Evolutionary conservation across 1,140 invertebrate genomes (phyloP), one percentile per base, ranked within the genome.

Genomic region (Drosophila lini): DNA sequence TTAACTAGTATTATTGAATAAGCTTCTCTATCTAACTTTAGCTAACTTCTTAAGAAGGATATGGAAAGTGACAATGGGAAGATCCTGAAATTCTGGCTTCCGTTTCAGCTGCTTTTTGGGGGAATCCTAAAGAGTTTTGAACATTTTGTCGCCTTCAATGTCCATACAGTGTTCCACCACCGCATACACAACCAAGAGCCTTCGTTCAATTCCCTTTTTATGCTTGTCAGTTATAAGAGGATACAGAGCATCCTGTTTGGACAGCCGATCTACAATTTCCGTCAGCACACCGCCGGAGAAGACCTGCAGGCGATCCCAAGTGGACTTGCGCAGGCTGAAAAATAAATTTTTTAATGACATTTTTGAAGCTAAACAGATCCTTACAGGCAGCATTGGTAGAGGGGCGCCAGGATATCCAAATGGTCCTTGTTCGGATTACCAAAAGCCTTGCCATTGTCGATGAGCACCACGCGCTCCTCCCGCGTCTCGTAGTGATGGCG

Each of bases 381-480:
- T 95, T 93, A 97, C 97, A 96, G 94, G 93, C 97, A 98, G 91
- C 97, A 98, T 81, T 98, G 97, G 93, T 97, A 97, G 0, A 98
- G 93, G 47, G 97, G 97, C 16, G 97, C 96, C 71, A 98, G 93
- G 78, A 98, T 98, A 85, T 97, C 96, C 41, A 96, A 91, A 92
- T 97, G 96, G 94, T 98, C 97, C 42, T 95, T 92, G 82, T 95
- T 93, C 4, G 97, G 97, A 93, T 98, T 97, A 11, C 97, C 97
- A 89, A 98, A 95, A 56, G 97, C 97, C 93, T 98, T 99, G 28
- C 97, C 98, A 95, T 98, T 99, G 88, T 99, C 98, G n/a, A 98
- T 93, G 15, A 98, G 93, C 19, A 98, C 85, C 50, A 98, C 94
- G 63, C 94, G 94, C 74, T 96, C 95, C 88, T 96, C 94, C 53